Base-by-base conservation (phyloP, 2,888 invertebrate genomes). In the Lamproptera curius region DNA sequence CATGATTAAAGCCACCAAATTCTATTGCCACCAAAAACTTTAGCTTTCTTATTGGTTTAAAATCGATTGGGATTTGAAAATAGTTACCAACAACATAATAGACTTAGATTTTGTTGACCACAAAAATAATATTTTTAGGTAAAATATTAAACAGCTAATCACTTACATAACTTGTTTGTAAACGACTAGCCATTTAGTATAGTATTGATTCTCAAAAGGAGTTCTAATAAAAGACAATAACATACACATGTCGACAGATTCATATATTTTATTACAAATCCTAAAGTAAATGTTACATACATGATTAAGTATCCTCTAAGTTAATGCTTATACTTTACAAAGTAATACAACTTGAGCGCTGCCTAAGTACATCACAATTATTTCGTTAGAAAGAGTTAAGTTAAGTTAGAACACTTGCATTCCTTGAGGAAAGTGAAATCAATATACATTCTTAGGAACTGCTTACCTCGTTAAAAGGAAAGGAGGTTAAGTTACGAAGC, bases 341-440 rank as follows among this genome's bases (percentile, higher is more conserved):
- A 52, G 52, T 46, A 47, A 13, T n/a, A 44, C 35, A 36, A 51
- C 49, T 58, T 58, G 52, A 55, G 55, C 52, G 51, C 51, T 51
- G 52, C 46, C 47, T 56, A 54, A 58, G 39, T 62, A 57, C 23
- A 61, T 61, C 34, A 57, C 55, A 42, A 48, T 54, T 28, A 54
- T 51, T 16, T 34, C 47, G 20, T 26, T 35, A 16, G 13, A 40
- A 39, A 46, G 33, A 14, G 34, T 35, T 28, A n/a, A n/a, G n/a
- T n/a, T 35, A 42, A 47, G 16, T 37, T 41, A 16, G 14, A 42
- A 37, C 42, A 37, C 36, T 41, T 33, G 11, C 1, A 17, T 37
- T 36, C 42, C 31, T 34, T 38, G n/a, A 42, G 36, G 20, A 26
- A 35, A 40, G n/a, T 31, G 33, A 42, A 42, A 47, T n/a, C 37